Conservation (phyloP, 2,888 invertebrate species). For the Norana najaformis region DNA sequence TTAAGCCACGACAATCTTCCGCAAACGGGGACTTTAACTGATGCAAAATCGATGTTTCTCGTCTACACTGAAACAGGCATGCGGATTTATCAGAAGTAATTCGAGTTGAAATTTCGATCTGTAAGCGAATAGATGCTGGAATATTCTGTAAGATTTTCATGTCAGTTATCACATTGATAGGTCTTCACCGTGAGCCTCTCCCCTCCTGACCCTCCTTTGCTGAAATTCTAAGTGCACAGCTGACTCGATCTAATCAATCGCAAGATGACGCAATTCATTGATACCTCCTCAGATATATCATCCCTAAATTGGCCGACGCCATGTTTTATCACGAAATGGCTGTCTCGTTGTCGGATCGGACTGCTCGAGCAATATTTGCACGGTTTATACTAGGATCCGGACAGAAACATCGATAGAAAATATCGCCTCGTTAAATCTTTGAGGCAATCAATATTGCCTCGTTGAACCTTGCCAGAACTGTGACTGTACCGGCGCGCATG, state of each 20-base stretch:
- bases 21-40: too few relatives aligned
- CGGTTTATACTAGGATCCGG: neutral
- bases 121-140: too few relatives aligned
- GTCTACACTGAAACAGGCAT: too few relatives aligned
- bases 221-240: too few relatives aligned
- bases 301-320: neutral
- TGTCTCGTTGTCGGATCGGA: neutral
- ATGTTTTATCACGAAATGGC: neutral
- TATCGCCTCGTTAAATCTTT: conserved; percentile 7
- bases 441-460: neutral
- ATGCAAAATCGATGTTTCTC: too few relatives aligned
- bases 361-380: neutral
- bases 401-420: neutral
- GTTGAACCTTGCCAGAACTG: conserved; percentile 1
- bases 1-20: too few relatives aligned
- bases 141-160: too few relatives aligned
- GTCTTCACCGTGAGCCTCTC: too few relatives aligned
- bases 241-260: neutral
- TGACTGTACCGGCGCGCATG: neutral
- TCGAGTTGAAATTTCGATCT: too few relatives aligned
- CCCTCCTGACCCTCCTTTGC: too few relatives aligned
- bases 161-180: too few relatives aligned
- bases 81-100: too few relatives aligned
- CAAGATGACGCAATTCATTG: neutral
- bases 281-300: neutral